These are phyloP conservation scores for Anniella stebbinsi DNA, from an alignment of 2,797 vertebrate species.

Conservation along the genomic window DNA sequence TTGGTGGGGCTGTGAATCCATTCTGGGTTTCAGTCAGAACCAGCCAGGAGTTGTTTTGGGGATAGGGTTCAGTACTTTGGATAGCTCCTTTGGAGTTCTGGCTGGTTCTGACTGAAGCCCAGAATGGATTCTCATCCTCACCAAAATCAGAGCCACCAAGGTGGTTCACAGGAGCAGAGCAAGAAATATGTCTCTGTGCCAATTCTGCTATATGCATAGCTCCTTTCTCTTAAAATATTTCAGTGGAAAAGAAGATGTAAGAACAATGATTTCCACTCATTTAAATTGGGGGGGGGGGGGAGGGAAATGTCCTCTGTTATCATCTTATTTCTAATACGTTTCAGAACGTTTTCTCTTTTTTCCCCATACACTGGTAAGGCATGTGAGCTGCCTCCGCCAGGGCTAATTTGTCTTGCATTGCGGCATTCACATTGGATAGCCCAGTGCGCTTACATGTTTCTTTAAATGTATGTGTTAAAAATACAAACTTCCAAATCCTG, in stretches of 20 bases:
- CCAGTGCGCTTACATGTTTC: conserved; percentile 57
- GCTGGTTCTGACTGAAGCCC: too few species aligned
- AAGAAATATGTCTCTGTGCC: background rate
- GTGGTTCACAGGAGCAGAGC: background rate
- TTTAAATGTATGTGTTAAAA: conserved; percentile 55
- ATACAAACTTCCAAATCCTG: conserved; percentile 33
- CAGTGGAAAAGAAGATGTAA: background rate
- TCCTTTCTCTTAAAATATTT: background rate
- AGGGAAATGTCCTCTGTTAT: background rate
- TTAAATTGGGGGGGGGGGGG: background rate
- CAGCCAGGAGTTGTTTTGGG: too few species aligned
- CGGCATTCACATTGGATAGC: conserved; percentile 37
- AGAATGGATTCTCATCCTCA: too few species aligned
- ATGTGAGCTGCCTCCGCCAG: conserved; percentile 31
- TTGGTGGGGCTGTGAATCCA: too few species aligned
- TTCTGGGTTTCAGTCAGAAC: too few species aligned
- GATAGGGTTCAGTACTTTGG: too few species aligned
- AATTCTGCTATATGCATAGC: background rate
- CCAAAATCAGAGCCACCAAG: too few species aligned
- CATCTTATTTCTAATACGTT: background rate
- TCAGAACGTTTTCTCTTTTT: background rate
- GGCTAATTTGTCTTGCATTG: conserved; percentile 34
- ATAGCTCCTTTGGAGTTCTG: too few species aligned
- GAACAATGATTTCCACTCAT: background rate
- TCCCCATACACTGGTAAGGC: background rate